Evolutionary conservation across 2,797 vertebrate species (phyloP), one percentile per base, ranked within the genome.

Genomic region (Lepilemur septentrionalis): DNA sequence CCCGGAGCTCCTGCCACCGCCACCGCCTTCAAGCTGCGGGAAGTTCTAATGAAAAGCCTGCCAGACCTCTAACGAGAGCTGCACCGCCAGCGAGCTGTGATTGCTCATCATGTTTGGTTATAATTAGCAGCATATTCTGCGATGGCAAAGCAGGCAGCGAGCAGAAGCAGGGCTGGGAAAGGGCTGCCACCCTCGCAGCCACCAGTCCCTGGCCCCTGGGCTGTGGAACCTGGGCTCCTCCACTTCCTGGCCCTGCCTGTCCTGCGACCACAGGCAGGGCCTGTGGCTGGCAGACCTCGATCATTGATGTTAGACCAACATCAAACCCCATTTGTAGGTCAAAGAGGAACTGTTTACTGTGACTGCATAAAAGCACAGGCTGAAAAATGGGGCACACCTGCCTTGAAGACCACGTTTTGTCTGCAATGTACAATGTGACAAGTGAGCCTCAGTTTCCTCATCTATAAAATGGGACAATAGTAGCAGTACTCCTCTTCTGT

Each of bases 101-200:
- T 97, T 97, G 93, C 63, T 95, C 96, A 87, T 94, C 96, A 14
- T 93, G 80, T 95, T 97, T 61, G 38, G 95, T 96, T 97, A 96
- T 75, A 92, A 95, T 97, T 97, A 95, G 96, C 86, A 57, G 52
- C n/a, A 5, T 52, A 65, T 97, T 97, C 95, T 96, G 95, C 59
- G 30, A 89, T 85, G 92, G 96, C 93, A 97, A 82, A 97, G 90
- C 87, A 75, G 50, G 89, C 94, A 61, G 73, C 14, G 5, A 88
- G 92, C 78, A 22, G 90, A 57, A 97, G 78, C 67, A 11, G 90
- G 48, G 69, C 72, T 85, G 72, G 83, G 93, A 91, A 87, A 87
- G 92, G 96, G 75, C 86, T 93, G 91, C 96, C 96, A 84, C 95
- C 94, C 76, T 94, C 17, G 0, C 76, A 95, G 83, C 69, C 83